Evolutionary conservation across 1,140 invertebrate genomes (phyloP).

Genomic region (Hirudo medicinalis): DNA sequence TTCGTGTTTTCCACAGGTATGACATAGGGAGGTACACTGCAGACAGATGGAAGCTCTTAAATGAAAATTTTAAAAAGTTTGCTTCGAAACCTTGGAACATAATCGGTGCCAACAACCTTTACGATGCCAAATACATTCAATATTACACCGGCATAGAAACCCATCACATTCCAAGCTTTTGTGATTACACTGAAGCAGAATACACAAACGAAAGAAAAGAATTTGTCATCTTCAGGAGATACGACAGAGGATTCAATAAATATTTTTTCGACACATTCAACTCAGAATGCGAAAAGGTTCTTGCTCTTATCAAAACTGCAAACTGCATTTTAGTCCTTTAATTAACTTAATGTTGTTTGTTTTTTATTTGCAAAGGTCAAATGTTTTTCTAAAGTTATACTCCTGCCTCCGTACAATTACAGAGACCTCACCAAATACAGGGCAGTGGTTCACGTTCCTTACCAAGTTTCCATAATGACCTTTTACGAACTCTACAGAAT

Average conservation of each 20-base stretch:
- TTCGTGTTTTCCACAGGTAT: slow-evolving; percentile 9
- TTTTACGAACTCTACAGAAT: slow-evolving; percentile 21
- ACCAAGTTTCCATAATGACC: slow-evolving; percentile 20
- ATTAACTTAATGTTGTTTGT: too few species aligned
- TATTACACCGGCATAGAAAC: slow-evolving; percentile 11
- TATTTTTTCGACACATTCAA: slow-evolving; percentile 7
- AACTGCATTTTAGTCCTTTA: too few species aligned
- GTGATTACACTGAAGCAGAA: background rate
- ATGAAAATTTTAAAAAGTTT: slow-evolving; percentile 1
- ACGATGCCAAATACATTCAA: slow-evolving; percentile 16
- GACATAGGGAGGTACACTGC: slow-evolving; percentile 5
- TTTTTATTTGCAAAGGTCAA: background rate
- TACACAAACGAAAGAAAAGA: background rate
- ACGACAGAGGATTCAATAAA: slow-evolving; percentile 3
- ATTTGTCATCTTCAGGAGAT: background rate
- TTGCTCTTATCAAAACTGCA: too few species aligned
- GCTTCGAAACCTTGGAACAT: slow-evolving; percentile 6
- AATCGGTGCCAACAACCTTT: slow-evolving; percentile 11
- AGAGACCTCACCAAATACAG: slow-evolving; percentile 20
- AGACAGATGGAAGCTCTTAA: slow-evolving; percentile 15
- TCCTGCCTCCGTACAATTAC: slow-evolving; percentile 10
- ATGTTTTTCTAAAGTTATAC: background rate
- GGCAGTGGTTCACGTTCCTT: slow-evolving; percentile 23
- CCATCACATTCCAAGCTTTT: background rate
- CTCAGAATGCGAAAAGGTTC: background rate